phyloP scores from a whole-genome alignment of 2,888 invertebrate genomes.

The Volucella zonaria region DNA sequence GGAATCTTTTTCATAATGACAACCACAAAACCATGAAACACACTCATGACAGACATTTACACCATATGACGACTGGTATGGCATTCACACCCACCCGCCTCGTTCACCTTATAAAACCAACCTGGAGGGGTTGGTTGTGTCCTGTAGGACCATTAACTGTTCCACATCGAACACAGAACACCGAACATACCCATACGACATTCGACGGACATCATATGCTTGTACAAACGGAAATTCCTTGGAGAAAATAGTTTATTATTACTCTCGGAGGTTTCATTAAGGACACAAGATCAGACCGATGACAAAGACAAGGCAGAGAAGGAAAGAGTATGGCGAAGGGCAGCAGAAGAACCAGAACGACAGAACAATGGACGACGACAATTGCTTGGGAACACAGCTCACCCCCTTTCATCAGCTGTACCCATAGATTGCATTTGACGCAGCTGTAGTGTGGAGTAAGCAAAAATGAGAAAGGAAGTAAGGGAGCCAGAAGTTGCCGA shows the following conservation, averaged over 20 bases:
- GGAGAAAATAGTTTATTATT: conserved; percentile 65
- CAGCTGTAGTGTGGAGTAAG: conserved; percentile 21
- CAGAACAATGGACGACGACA: conserved; percentile 53
- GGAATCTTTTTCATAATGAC: conserved; percentile 68
- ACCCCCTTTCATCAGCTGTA: conserved; percentile 31
- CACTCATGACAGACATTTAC: conserved; percentile 67
- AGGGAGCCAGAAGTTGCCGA: conserved; percentile 52
- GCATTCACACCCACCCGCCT: conserved; percentile 44
- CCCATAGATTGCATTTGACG: conserved; percentile 53
- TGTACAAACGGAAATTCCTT: conserved; percentile 44
- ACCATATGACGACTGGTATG: conserved; percentile 61
- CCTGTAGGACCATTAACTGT: conserved; percentile 53
- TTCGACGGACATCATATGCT: conserved; percentile 39
- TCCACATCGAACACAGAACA: conserved; percentile 29
- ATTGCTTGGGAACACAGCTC: conserved; percentile 40
- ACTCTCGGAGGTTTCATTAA: conserved; percentile 66
- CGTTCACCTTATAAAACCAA: not conserved
- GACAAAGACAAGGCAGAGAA: not conserved
- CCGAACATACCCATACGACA: not conserved
- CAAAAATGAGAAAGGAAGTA: conserved; percentile 16
- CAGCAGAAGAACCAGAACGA: conserved; percentile 26
- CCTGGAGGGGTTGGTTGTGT: conserved; percentile 16
- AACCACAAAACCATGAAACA: conserved; percentile 69
- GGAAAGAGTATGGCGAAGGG: conserved; percentile 2
- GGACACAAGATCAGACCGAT: conserved; percentile 30